Evolutionary conservation across 2,888 invertebrate genomes (phyloP).

Genomic region (Apoda limacodes): DNA sequence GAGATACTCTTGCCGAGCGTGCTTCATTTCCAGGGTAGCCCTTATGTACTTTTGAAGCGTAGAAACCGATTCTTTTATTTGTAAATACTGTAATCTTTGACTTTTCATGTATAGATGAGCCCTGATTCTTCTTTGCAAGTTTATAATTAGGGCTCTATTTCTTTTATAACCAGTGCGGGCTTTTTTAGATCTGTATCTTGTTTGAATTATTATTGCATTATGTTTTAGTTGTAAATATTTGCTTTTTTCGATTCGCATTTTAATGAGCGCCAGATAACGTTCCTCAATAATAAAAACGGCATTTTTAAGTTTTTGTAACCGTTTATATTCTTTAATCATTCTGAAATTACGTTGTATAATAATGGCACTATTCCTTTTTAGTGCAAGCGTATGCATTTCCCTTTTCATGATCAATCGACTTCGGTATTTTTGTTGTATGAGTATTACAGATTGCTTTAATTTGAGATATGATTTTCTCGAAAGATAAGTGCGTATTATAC

Average conservation of each 20-base stretch:
- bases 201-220: slow-evolving; percentile 54
- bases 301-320: slow-evolving; percentile 29
- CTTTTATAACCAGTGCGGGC: slow-evolving; percentile 40
- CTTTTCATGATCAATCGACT: slow-evolving; percentile 42
- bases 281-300: slow-evolving; percentile 33
- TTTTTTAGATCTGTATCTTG: slow-evolving; percentile 48
- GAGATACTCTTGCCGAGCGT: slow-evolving; percentile 27
- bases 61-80: slow-evolving; percentile 39
- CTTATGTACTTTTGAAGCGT: slow-evolving; percentile 62
- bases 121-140: slow-evolving; percentile 63
- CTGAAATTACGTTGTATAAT: slow-evolving; percentile 55
- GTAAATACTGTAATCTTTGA: slow-evolving; percentile 40
- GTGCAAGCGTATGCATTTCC: slow-evolving; percentile 30
- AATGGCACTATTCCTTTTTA: slow-evolving; percentile 31
- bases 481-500: slow-evolving; percentile 35
- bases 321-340: slow-evolving; percentile 31
- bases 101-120: slow-evolving; percentile 43
- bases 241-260: slow-evolving; percentile 38
- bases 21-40: slow-evolving; percentile 37
- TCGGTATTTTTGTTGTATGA: slow-evolving; percentile 48
- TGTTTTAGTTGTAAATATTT: slow-evolving; percentile 35
- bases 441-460: slow-evolving; percentile 30
- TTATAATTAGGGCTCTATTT: slow-evolving; percentile 34
- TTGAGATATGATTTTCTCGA: slow-evolving; percentile 29
- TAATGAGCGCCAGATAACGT: slow-evolving; percentile 33